Base-by-base conservation (phyloP, 1,140 invertebrate genomes). In the Ips typographus region DNA sequence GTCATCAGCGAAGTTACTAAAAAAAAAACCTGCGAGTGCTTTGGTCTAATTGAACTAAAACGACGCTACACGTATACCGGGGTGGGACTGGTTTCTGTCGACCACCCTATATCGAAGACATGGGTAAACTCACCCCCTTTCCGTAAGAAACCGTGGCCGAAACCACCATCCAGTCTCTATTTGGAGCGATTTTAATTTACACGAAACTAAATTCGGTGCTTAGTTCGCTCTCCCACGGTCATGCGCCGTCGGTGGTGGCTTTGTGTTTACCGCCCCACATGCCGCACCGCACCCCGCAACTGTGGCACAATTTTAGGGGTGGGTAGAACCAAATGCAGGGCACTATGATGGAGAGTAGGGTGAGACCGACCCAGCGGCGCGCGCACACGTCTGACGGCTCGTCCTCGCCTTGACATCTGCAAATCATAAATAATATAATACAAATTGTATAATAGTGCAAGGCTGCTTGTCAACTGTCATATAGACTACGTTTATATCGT, bases 281-380 rank as follows among this genome's bases (percentile, higher is more conserved):
- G 37, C 90, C 89, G 76, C 91, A 93, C 3, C 85, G 83, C 64
- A 91, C 85, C 53, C 92, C 91, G 74, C 91, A 92, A 82, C 87
- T 86, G 82, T 97, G 94, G 76, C 92, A 91, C 69, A 91, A 89
- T 71, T 89, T 87, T 37, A 95, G 85, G 47, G 93, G 94, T 74
- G 91, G 87, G 84, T 97, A 97, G 82, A 94, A 94, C 87, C 94
- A 97, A 66, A 98, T 85, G 82, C 95, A 97, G 65, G 95, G 95
- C 76, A 97, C 89, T 74, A 97, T 82, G 62, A 97, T 80, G 47
- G 93, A 94, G 47, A 97, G 86, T 65, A 96, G 82, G 8, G 92
- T 89, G 73, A 97, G 82, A 68, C 92, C 92, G 68, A 94, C 80
- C 95, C 95, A 98, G 80, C 87, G 80, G 75, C 84, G 86, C 36